phyloP scores from a whole-genome alignment of 2,113 vertebrate genomes.

The Oenanthe melanoleuca region DNA sequence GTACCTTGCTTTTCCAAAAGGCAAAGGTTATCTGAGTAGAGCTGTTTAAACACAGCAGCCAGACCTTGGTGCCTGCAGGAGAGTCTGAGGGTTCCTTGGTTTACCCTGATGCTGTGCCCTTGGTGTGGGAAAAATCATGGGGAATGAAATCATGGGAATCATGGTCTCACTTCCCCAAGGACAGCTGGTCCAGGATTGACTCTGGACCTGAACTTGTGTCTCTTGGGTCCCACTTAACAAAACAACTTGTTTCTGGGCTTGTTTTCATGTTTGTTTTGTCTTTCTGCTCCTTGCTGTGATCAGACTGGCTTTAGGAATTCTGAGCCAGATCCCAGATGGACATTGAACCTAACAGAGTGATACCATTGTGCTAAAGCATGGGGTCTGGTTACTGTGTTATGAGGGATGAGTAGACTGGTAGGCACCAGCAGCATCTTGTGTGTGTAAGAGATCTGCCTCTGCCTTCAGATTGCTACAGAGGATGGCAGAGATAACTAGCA shows the following conservation, averaged over 20 bases:
- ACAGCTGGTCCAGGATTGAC: not conserved
- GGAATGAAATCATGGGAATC: not conserved
- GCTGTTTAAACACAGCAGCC: not conserved
- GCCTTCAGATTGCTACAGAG: not conserved
- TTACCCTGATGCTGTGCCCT: not conserved
- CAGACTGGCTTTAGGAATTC: not conserved
- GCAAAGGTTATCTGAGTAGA: not conserved
- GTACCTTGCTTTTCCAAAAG: not conserved
- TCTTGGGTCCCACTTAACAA: slow-evolving; percentile 21
- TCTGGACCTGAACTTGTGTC: not conserved
- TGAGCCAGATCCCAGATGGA: not conserved
- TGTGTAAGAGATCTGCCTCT: not conserved
- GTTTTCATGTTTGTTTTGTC: slow-evolving; percentile 4
- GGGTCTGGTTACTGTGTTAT: not conserved
- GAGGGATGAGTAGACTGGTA: not conserved
- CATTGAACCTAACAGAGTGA: not conserved
- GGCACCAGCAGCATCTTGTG: not conserved
- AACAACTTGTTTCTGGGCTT: slow-evolving; percentile 2
- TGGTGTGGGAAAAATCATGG: slow-evolving; percentile 40
- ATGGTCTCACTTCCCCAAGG: not conserved
- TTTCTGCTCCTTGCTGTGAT: not conserved
- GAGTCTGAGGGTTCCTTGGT: not conserved
- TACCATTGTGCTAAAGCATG: not conserved
- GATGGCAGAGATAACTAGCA: not conserved
- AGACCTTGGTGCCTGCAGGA: not conserved